Percentiles rank a stretch among this genome's conserved stretches.
phyloP scores from a whole-genome alignment of 2,888 invertebrate genomes.

The Acanthosepion pharaonis region DNA sequence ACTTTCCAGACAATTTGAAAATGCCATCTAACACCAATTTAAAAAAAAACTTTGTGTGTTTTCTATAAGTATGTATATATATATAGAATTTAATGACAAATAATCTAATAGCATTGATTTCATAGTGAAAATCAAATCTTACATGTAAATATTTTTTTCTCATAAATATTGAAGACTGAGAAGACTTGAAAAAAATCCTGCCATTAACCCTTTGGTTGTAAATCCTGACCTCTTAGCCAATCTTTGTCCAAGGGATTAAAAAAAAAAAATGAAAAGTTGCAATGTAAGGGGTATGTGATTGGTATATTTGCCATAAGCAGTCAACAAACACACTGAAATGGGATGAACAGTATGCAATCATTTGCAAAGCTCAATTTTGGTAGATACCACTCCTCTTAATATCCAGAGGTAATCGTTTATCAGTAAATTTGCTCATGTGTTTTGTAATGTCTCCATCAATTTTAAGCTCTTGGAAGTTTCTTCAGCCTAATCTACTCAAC shows the following conservation, averaged over 20 bases:
- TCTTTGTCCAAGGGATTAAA: background rate
- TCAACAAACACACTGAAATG: background rate
- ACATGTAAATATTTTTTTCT: background rate
- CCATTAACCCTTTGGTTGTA: conserved; percentile 12
- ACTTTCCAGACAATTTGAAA: too few relatives aligned
- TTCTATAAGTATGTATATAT: too few relatives aligned
- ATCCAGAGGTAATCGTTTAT: background rate
- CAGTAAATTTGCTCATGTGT: background rate
- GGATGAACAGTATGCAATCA: background rate
- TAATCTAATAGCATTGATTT: background rate
- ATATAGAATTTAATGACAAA: too few relatives aligned
- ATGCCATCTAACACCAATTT: too few relatives aligned
- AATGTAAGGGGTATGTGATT: background rate
- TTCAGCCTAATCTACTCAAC: background rate
- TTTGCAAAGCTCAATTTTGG: conserved; percentile 22
- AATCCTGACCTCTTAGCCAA: background rate
- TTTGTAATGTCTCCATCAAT: conserved; percentile 18
- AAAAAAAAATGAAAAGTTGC: background rate
- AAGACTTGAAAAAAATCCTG: background rate
- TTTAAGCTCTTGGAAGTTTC: background rate
- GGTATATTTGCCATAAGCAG: conserved; percentile 18
- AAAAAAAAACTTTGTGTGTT: too few relatives aligned
- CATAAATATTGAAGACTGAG: background rate
- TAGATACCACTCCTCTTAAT: background rate
- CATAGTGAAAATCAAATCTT: background rate